A percentile compares a stretch with the other conserved stretches of the same genome.
Conservation (phyloP, 2,888 invertebrate species). For the Platycheirus rosarum region DNA sequence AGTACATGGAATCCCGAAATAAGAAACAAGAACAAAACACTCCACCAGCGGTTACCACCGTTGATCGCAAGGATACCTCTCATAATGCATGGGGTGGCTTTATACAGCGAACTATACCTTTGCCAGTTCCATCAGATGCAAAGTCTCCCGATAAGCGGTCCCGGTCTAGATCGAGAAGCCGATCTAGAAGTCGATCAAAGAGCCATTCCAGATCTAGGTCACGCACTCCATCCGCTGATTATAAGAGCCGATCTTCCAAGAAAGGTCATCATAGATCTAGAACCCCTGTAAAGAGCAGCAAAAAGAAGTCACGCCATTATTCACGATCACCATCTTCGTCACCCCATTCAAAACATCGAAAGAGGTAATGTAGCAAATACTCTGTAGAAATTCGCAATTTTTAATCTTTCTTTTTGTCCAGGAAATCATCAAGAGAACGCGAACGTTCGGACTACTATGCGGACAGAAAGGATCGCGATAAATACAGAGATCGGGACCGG, state of each 20-base stretch:
- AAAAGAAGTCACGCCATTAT: slow-evolving; percentile 81
- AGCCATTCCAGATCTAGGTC: slow-evolving; percentile 79
- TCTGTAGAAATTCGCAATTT: background rate
- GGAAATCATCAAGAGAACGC: slow-evolving; percentile 77
- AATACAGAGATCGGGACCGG: slow-evolving; percentile 79
- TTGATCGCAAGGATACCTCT: slow-evolving; percentile 85
- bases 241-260: slow-evolving; percentile 73
- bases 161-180: slow-evolving; percentile 79
- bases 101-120: slow-evolving; percentile 84
- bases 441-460: slow-evolving; percentile 79
- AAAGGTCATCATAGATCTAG: slow-evolving; percentile 75
- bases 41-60: slow-evolving; percentile 82
- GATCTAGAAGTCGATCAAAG: slow-evolving; percentile 74
- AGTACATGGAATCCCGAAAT: slow-evolving; percentile 84
- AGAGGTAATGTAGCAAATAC: slow-evolving; percentile 76
- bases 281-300: slow-evolving; percentile 78
- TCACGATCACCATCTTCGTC: slow-evolving; percentile 81
- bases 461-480: slow-evolving; percentile 77
- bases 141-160: slow-evolving; percentile 80
- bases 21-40: slow-evolving; percentile 81
- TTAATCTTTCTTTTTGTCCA: slow-evolving; percentile 18
- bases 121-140: slow-evolving; percentile 78
- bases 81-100: slow-evolving; percentile 88
- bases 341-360: slow-evolving; percentile 82
- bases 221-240: slow-evolving; percentile 75